Evolutionary conservation across 2,888 invertebrate genomes (phyloP), one percentile per base, ranked within the genome.

Genomic region (Thalpophila matura): DNA sequence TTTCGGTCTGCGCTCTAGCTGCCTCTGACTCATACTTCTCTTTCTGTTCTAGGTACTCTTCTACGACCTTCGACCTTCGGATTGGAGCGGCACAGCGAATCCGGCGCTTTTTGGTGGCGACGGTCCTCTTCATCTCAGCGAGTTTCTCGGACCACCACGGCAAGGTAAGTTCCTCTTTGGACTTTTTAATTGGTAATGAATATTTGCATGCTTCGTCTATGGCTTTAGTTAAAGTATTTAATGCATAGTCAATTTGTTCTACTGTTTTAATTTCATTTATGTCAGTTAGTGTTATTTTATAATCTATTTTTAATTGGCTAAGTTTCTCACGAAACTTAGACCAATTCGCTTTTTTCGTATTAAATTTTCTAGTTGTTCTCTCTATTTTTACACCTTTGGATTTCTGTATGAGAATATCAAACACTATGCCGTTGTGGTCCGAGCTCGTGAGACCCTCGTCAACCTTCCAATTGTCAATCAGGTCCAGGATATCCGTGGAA

Each of bases 301-400:
- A 4, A 10, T 46, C 45, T 1, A 2, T 0, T 2, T 12, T 14
- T 0, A 63, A 49, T 16, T 65, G 61, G 16, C 1, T 10, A 26
- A 75, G 0, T 61, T 75, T 63, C 37, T 62, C 61, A 56, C n/a
- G 31, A 72, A 79, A 79, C 1, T 59, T 12, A 0, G 1, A 0
- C 77, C 75, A 77, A 26, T 75, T 62, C 1, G 70, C 77, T 57
- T 77, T 79, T 35, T 57, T n/a, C n/a, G n/a, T n/a, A n/a, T n/a
- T n/a, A n/a, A n/a, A n/a, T n/a, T n/a, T n/a, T n/a, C n/a, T n/a
- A 0, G 80, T 77, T 1, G 65, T 62, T 1, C 70, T 46, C 0
- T 18, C 6, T 0, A 73, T 57, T 1, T 20, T 16, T 0, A 43
- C 42, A 0, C 54, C 62, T 40, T 56, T 24, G 5, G 37, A 3